Conservation (phyloP, 2,113 vertebrate genomes). For the Tragelaphus buxtoni region DNA sequence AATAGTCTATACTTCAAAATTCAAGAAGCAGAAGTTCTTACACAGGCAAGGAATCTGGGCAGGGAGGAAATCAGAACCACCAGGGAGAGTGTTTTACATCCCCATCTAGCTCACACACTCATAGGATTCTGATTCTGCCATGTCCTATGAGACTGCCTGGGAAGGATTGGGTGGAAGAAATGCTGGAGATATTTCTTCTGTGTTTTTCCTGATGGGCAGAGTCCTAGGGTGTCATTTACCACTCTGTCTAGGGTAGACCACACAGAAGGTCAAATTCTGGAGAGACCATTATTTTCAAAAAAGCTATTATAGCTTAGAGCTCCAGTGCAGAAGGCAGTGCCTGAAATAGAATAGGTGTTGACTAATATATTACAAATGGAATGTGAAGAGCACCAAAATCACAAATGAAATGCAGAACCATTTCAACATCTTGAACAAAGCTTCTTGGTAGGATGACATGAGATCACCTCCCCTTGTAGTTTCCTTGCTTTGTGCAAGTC, state of each 20-base stretch:
- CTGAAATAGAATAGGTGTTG: neutral
- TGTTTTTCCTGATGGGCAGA: neutral
- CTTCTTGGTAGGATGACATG: neutral
- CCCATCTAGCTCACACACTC: neutral
- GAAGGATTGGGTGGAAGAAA: neutral
- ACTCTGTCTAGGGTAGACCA: neutral
- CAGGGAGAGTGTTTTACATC: neutral
- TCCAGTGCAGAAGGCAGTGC: neutral
- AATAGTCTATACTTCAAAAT: neutral
- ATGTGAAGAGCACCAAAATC: neutral
- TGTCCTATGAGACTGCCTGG: neutral
- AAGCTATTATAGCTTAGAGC: neutral
- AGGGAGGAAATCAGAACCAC: neutral
- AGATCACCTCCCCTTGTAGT: neutral
- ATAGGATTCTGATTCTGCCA: neutral
- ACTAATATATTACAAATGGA: neutral
- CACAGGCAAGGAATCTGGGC: neutral
- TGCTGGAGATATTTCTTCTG: neutral
- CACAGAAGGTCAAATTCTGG: neutral
- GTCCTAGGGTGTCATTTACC: neutral
- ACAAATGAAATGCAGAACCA: neutral
- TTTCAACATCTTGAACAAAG: neutral
- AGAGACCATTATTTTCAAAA: neutral
- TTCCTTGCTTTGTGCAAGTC: neutral
- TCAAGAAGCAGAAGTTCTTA: neutral